These are phyloP conservation scores for Eupsittula cactorum DNA, from an alignment of 2,113 vertebrate species.

Conservation along the genomic window DNA sequence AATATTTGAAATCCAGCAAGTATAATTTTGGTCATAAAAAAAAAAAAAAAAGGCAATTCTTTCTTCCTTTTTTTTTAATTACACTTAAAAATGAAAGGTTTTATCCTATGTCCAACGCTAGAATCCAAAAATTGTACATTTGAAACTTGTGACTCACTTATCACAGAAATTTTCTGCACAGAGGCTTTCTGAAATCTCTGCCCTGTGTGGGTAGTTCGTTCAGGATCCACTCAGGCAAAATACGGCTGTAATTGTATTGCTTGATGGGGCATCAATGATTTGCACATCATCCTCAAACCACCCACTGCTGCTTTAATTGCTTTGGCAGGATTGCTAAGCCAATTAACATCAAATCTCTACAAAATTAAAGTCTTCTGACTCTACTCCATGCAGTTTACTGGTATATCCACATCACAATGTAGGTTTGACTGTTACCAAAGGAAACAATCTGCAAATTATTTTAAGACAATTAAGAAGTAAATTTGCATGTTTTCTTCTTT, in stretches of 20 bases:
- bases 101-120: background rate
- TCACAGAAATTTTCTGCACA: background rate
- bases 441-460: conserved; percentile 22
- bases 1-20: background rate
- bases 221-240: conserved; percentile 35
- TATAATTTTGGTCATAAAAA: background rate
- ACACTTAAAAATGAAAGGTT: background rate
- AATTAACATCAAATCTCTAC: conserved; percentile 63
- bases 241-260: conserved; percentile 24
- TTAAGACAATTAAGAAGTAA: background rate
- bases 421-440: conserved; percentile 54
- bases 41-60: background rate
- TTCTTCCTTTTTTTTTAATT: background rate
- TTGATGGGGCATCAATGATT: conserved; percentile 52
- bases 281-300: conserved; percentile 46
- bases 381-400: background rate
- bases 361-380: conserved; percentile 54
- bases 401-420: conserved; percentile 31
- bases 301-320: conserved; percentile 65
- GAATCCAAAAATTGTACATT: background rate
- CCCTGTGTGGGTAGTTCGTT: conserved; percentile 32
- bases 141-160: background rate
- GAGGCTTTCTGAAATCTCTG: background rate
- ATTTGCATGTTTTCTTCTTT: background rate
- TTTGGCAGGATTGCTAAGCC: conserved; percentile 49